Conservation (phyloP, 2,797 vertebrate genomes). For the Chromis chromis region DNA sequence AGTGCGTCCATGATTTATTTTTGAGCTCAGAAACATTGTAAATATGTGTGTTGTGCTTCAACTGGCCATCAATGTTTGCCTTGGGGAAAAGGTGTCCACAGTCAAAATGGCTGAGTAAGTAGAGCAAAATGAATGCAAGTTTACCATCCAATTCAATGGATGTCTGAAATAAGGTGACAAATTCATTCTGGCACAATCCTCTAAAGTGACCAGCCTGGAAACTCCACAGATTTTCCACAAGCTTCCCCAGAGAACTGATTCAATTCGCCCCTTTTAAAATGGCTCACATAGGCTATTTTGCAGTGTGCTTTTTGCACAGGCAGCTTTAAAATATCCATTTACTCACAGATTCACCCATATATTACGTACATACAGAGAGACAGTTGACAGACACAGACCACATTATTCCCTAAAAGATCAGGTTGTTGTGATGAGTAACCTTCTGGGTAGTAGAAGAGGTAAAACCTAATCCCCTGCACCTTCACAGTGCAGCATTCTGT, state of each 20-base stretch:
- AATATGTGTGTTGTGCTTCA: neutral
- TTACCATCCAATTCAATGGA: neutral
- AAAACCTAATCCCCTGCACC: conserved; percentile 44
- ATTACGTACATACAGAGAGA: neutral
- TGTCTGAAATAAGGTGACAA: conserved; percentile 16
- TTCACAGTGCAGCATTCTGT: conserved; percentile 11
- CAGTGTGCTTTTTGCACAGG: neutral
- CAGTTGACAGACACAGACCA: neutral
- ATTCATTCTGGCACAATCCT: conserved; percentile 12
- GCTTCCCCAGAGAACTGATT: conserved; percentile 4
- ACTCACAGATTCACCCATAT: neutral
- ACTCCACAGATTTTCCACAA: neutral
- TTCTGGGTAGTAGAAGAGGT: conserved; percentile 1
- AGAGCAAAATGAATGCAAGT: neutral
- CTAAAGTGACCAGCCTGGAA: conserved; percentile 12
- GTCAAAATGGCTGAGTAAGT: neutral
- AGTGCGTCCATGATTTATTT: neutral
- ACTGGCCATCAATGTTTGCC: neutral
- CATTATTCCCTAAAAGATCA: conserved; percentile 6
- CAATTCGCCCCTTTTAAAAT: conserved; percentile 2
- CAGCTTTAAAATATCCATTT: conserved; percentile 2
- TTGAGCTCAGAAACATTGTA: neutral
- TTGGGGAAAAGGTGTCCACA: neutral
- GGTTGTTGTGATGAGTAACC: conserved; percentile 6
- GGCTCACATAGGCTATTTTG: neutral